Percentiles rank a stretch among this genome's conserved stretches.
phyloP scores from a whole-genome alignment of 2,888 invertebrate genomes.

The Itoplectis maculator region DNA sequence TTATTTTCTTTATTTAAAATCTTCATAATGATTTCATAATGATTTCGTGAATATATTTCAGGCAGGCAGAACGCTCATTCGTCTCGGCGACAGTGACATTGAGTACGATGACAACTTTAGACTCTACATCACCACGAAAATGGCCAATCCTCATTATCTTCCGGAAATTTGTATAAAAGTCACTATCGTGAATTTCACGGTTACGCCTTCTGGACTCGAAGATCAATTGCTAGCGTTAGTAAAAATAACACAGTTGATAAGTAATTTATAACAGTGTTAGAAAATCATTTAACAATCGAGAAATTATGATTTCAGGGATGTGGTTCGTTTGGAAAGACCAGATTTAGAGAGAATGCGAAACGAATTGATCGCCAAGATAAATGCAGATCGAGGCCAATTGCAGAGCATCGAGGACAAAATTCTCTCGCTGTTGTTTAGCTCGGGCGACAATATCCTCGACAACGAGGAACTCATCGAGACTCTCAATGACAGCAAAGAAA shows the following conservation, averaged over 20 bases:
- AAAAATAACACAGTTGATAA: conserved; percentile 53
- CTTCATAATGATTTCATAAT: too few relatives aligned
- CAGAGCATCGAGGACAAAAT: conserved; percentile 96
- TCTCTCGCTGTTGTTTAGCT: conserved; percentile 91
- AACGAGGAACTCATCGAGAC: conserved; percentile 97
- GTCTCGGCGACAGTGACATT: conserved; percentile 94
- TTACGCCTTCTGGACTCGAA: conserved; percentile 95
- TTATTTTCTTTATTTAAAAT: background rate
- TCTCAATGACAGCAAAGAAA: conserved; percentile 95
- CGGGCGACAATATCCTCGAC: conserved; percentile 96
- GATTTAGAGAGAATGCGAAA: conserved; percentile 93
- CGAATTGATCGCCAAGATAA: conserved; percentile 93
- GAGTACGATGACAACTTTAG: conserved; percentile 95
- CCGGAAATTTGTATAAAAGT: conserved; percentile 97
- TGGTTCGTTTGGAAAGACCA: conserved; percentile 95
- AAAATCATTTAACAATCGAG: background rate
- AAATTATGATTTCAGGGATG: conserved; percentile 86
- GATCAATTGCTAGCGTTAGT: conserved; percentile 96
- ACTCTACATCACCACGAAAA: conserved; percentile 95
- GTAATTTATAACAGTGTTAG: background rate
- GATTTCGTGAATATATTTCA: too few relatives aligned
- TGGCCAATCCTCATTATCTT: conserved; percentile 96
- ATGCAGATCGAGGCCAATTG: conserved; percentile 93
- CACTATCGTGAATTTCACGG: conserved; percentile 96
- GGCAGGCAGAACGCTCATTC: conserved; percentile 93